phyloP scores from a whole-genome alignment of 2,113 vertebrate species.

The Pomatorhinus ruficollis region DNA sequence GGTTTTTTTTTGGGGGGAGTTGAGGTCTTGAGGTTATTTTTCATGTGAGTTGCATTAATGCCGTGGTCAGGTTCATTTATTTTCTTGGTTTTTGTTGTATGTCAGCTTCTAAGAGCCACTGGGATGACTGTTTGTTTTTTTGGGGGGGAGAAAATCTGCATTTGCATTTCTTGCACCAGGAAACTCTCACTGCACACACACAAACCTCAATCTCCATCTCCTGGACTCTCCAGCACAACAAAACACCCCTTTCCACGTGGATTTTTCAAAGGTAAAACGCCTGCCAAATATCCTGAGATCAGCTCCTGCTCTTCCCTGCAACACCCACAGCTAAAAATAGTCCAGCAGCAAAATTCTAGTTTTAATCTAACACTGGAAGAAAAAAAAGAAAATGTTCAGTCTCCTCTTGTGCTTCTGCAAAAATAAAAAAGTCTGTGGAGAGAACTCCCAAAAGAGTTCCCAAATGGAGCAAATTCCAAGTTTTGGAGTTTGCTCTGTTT shows the following conservation, averaged over 20 bases:
- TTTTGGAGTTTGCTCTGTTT: rapidly evolving
- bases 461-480: background rate
- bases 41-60: background rate
- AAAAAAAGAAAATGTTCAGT: background rate
- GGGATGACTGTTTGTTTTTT: background rate
- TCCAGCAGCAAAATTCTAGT: background rate
- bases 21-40: background rate
- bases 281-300: background rate
- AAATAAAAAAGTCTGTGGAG: background rate
- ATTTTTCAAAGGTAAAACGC: background rate
- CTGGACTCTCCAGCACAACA: background rate
- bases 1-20: rapidly evolving
- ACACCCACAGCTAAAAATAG: background rate
- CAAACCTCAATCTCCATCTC: background rate
- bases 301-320: background rate
- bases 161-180: background rate
- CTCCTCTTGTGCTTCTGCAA: background rate
- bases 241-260: background rate
- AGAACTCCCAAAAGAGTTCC: background rate
- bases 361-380: background rate
- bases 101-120: background rate
- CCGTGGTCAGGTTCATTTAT: background rate
- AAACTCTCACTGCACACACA: background rate
- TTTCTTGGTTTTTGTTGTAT: background rate
- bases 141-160: background rate